phyloP scores from a whole-genome alignment of 1,140 invertebrate species.

The Wiebesia pumilae region DNA sequence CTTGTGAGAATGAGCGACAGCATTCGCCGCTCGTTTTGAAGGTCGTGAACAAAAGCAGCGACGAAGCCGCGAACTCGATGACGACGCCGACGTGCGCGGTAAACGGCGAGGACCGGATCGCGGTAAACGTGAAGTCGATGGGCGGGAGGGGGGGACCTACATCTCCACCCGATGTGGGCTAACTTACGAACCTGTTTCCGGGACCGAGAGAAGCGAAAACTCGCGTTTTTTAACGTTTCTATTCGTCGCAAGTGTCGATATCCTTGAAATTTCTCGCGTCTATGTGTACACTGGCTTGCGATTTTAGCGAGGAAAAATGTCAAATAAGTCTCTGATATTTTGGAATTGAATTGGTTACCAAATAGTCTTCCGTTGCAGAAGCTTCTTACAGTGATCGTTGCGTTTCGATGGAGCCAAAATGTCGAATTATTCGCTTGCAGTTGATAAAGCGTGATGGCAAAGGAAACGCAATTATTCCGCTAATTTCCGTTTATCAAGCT shows the following conservation, averaged over 20 bases:
- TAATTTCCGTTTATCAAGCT: too few species aligned
- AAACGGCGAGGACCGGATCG: neutral
- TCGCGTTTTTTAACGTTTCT: constrained; percentile 4
- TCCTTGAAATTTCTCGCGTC: neutral
- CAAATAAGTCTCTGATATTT: too few species aligned
- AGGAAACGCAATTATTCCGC: too few species aligned
- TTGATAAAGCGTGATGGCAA: too few species aligned
- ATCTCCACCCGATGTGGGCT: neutral
- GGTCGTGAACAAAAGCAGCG: neutral
- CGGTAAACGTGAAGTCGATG: neutral
- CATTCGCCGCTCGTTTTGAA: neutral
- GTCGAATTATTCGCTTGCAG: too few species aligned
- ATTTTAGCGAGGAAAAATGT: neutral
- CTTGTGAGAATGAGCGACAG: neutral
- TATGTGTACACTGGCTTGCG: neutral
- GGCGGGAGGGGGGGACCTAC: neutral
- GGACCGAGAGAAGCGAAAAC: neutral
- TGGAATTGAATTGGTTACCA: too few species aligned
- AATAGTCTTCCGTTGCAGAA: too few species aligned
- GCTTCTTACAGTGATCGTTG: too few species aligned
- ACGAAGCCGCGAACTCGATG: neutral
- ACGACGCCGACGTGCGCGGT: too few species aligned
- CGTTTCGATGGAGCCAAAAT: too few species aligned
- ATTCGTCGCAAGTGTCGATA: neutral
- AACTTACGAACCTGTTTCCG: constrained; percentile 7